Evolutionary conservation across 1,140 invertebrate species (phyloP).

Genomic region (Lordiphosa stackelbergi): DNA sequence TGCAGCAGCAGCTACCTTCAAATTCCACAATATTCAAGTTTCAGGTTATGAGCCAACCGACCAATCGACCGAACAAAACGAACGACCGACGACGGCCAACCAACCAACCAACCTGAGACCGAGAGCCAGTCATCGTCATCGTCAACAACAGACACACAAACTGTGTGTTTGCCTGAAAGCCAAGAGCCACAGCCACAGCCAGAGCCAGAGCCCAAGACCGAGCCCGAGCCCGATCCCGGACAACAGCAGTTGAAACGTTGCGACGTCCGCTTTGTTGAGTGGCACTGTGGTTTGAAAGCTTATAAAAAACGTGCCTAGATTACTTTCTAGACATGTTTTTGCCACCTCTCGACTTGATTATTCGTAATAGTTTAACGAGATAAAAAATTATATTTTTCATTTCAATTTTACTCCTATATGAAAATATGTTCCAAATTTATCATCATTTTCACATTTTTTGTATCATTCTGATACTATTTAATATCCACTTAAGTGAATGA

Average conservation of each 20-base stretch:
- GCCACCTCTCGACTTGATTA: too few species aligned
- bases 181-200: constrained; percentile 53
- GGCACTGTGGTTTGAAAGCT: constrained; percentile 32
- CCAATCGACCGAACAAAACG: constrained; percentile 25
- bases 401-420: too few species aligned
- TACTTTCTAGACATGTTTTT: background rate
- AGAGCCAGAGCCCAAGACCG: constrained; percentile 39
- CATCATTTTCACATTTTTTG: too few species aligned
- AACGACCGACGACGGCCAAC: constrained; percentile 20
- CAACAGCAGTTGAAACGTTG: constrained; percentile 48
- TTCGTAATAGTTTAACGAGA: too few species aligned
- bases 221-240: constrained; percentile 38
- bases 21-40: constrained; percentile 76
- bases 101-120: constrained; percentile 55
- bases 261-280: constrained; percentile 38
- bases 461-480: too few species aligned
- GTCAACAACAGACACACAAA: constrained; percentile 45
- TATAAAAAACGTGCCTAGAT: background rate
- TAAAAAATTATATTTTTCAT: too few species aligned
- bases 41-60: constrained; percentile 69
- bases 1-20: constrained; percentile 61
- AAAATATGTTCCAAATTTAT: too few species aligned
- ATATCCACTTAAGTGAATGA: too few species aligned
- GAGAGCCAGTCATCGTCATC: constrained; percentile 63
- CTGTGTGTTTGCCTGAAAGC: constrained; percentile 63